Conservation (phyloP, 92 coral and sea anemone genomes). For the Chrysogorgia sp. region DNA sequence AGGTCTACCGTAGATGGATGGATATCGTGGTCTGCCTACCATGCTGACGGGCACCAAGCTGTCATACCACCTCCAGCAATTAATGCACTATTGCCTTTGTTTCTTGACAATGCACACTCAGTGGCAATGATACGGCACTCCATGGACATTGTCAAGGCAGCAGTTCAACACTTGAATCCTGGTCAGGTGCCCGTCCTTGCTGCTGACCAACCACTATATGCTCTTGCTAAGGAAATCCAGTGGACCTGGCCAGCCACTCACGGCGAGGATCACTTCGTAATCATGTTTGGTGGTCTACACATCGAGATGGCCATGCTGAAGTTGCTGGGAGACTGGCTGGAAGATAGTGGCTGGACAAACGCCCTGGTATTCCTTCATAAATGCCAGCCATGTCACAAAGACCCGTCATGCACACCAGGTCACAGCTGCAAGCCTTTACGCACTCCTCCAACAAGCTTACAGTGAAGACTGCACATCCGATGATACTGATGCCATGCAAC, state of each 20-base stretch:
- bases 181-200: constrained; percentile 47
- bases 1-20: not conserved
- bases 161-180: constrained; percentile 27
- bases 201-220: constrained; percentile 56
- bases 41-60: not conserved
- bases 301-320: constrained; percentile 53
- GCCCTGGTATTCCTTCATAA: constrained; percentile 45
- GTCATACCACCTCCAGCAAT: not conserved
- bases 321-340: constrained; percentile 57
- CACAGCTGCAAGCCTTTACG: constrained; percentile 45
- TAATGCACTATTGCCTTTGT: constrained; percentile 38
- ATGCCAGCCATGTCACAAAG: constrained; percentile 13
- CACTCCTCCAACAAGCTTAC: constrained; percentile 33
- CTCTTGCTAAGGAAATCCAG: constrained; percentile 55
- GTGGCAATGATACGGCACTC: constrained; percentile 44
- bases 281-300: constrained; percentile 60
- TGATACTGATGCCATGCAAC: constrained; percentile 24
- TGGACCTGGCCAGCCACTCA: constrained; percentile 44
- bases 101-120: constrained; percentile 42
- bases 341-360: constrained; percentile 47
- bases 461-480: constrained; percentile 2
- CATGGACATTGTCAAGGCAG: constrained; percentile 42
- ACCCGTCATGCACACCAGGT: constrained; percentile 45
- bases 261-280: constrained; percentile 56
- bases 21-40: constrained; percentile 41